Conservation (phyloP, 2,888 invertebrate species). For the Metopia argyrocephala region DNA sequence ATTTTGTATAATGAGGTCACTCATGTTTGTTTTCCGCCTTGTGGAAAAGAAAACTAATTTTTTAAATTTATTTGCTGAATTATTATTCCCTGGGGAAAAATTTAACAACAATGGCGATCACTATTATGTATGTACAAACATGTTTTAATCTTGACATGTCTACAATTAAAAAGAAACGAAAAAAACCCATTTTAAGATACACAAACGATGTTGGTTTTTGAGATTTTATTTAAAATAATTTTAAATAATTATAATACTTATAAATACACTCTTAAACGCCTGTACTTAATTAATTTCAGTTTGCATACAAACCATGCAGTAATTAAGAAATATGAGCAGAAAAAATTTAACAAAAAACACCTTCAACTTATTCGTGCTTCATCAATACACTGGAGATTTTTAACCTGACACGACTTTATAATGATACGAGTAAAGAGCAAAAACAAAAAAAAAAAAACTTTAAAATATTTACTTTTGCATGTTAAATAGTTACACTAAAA, state of each 20-base stretch:
- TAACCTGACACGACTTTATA: constrained; percentile 57
- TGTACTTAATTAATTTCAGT: constrained; percentile 45
- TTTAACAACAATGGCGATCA: background rate
- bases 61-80: background rate
- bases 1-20: background rate
- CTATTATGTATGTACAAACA: too few species aligned
- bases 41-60: background rate
- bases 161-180: background rate
- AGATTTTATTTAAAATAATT: constrained; percentile 44
- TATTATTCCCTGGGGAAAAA: background rate
- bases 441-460: constrained; percentile 23
- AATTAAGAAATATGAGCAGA: constrained; percentile 25
- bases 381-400: constrained; percentile 56
- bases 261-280: background rate
- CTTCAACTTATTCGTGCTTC: constrained; percentile 17
- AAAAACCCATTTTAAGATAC: background rate
- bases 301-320: constrained; percentile 5
- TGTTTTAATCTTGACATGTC: background rate
- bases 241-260: background rate
- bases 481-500: too few species aligned
- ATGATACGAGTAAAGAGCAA: constrained; percentile 18
- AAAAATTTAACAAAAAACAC: constrained; percentile 10
- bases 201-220: background rate
- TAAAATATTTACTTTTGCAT: constrained; percentile 32
- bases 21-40: background rate